phyloP scores from a whole-genome alignment of 1,140 invertebrate species.

The Drosophila serrata region DNA sequence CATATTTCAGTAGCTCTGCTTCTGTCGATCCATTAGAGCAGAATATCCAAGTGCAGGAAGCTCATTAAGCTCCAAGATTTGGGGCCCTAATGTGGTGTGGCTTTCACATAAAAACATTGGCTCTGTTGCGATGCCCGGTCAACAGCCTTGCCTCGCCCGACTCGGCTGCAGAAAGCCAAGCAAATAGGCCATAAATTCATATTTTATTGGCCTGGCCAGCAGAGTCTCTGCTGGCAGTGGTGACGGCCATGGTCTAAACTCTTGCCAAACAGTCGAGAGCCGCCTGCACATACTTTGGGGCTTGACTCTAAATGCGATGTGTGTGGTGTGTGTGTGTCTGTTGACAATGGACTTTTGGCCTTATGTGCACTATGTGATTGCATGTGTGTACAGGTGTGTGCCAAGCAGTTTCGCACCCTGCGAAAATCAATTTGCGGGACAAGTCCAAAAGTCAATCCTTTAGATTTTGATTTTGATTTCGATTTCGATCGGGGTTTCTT shows the following conservation, averaged over 20 bases:
- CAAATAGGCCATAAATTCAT: slow-evolving; percentile 81
- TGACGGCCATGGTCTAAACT: slow-evolving; percentile 23
- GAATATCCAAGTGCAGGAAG: slow-evolving; percentile 40
- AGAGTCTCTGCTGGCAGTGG: slow-evolving; percentile 22
- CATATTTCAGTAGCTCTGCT: slow-evolving; percentile 5
- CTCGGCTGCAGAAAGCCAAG: slow-evolving; percentile 63
- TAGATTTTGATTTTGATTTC: slow-evolving; percentile 3
- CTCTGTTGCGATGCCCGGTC: slow-evolving; percentile 49
- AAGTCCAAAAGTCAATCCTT: slow-evolving; percentile 14
- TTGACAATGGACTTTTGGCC: slow-evolving; percentile 74
- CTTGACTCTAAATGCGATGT: background rate
- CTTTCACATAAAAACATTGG: slow-evolving; percentile 26
- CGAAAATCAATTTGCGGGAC: slow-evolving; percentile 39
- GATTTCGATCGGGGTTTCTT: background rate
- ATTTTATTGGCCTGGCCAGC: slow-evolving; percentile 69
- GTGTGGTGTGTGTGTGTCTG: slow-evolving; percentile 19
- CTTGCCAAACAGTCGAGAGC: slow-evolving; percentile 58
- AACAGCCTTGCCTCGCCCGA: slow-evolving; percentile 26
- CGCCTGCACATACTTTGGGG: slow-evolving; percentile 53
- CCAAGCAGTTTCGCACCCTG: slow-evolving; percentile 9
- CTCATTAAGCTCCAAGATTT: slow-evolving; percentile 71
- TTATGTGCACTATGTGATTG: slow-evolving; percentile 68
- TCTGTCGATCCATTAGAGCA: slow-evolving; percentile 30
- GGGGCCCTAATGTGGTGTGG: slow-evolving; percentile 49
- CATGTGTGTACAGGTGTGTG: slow-evolving; percentile 43